These are phyloP conservation scores for Coracopsis vasa DNA, from an alignment of 2,113 vertebrate species.

Conservation along the genomic window DNA sequence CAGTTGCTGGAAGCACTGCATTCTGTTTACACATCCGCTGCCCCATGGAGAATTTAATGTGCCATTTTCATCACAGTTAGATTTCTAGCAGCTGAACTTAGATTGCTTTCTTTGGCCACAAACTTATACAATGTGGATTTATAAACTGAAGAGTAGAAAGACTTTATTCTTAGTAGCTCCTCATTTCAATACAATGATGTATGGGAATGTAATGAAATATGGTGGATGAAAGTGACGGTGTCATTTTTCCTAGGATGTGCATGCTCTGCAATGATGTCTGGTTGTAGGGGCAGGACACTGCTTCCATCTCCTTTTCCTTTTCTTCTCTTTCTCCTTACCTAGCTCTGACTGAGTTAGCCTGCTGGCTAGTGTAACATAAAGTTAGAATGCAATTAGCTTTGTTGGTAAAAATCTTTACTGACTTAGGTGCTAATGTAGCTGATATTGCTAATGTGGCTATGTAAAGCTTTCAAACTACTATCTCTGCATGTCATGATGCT, in stretches of 20 bases:
- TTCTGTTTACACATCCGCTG: conserved; percentile 5
- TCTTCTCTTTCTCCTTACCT: not conserved
- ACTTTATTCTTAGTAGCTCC: not conserved
- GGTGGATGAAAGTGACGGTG: not conserved
- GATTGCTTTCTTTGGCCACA: not conserved
- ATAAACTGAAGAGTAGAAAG: not conserved
- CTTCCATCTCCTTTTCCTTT: not conserved
- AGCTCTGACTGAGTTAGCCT: not conserved
- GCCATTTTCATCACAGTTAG: conserved; percentile 19
- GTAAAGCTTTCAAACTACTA: not conserved
- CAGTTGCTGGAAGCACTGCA: not conserved
- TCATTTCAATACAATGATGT: not conserved
- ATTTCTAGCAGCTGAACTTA: not conserved
- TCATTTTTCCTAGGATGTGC: not conserved
- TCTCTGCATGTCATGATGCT: not conserved
- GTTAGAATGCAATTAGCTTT: not conserved
- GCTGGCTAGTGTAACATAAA: not conserved
- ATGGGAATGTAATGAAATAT: not conserved
- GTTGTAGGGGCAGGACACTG: not conserved
- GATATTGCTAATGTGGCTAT: not conserved
- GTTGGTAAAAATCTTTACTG: not conserved
- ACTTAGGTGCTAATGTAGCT: not conserved
- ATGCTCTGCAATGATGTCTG: not conserved
- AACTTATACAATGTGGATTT: not conserved
- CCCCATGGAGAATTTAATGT: not conserved